Evolutionary conservation across 2,113 vertebrate genomes (phyloP).

Genomic region (Morone saxatilis): DNA sequence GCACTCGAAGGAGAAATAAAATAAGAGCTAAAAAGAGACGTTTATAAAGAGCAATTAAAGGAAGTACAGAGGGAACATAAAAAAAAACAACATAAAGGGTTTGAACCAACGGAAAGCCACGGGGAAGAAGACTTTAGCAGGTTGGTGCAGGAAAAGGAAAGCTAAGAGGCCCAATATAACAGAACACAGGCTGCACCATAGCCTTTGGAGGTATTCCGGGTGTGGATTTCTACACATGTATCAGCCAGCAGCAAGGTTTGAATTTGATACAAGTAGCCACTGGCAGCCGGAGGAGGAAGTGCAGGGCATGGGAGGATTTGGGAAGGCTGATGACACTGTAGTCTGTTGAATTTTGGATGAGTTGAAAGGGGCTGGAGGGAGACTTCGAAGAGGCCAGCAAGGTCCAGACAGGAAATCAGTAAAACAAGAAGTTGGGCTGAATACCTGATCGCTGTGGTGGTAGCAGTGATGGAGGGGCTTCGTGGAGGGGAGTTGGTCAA

Average conservation of each 20-base stretch:
- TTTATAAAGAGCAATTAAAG: constrained; percentile 29
- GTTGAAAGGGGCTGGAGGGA: constrained; percentile 35
- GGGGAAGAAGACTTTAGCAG: not conserved
- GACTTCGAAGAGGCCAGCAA: constrained; percentile 22
- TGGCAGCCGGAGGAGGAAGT: not conserved
- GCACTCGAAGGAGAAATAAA: constrained; percentile 44
- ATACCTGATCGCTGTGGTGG: constrained; percentile 34
- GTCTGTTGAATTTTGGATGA: constrained; percentile 58
- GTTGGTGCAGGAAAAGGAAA: not conserved
- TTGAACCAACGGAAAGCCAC: not conserved
- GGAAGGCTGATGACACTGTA: constrained; percentile 41
- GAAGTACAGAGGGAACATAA: constrained; percentile 6
- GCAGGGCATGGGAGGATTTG: constrained; percentile 31
- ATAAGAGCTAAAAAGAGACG: not conserved
- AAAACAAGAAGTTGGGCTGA: constrained; percentile 36
- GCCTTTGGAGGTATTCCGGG: not conserved
- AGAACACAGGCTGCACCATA: not conserved
- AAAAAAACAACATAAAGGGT: not conserved
- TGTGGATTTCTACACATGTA: not conserved
- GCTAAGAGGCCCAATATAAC: not conserved
- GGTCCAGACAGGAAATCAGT: constrained; percentile 21
- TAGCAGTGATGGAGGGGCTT: constrained; percentile 10
- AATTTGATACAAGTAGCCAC: constrained; percentile 30
- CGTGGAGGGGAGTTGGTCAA: constrained; percentile 4
- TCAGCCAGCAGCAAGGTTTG: constrained; percentile 7